Conservation (phyloP, 2,113 vertebrate genomes). For the Passer montanus region DNA sequence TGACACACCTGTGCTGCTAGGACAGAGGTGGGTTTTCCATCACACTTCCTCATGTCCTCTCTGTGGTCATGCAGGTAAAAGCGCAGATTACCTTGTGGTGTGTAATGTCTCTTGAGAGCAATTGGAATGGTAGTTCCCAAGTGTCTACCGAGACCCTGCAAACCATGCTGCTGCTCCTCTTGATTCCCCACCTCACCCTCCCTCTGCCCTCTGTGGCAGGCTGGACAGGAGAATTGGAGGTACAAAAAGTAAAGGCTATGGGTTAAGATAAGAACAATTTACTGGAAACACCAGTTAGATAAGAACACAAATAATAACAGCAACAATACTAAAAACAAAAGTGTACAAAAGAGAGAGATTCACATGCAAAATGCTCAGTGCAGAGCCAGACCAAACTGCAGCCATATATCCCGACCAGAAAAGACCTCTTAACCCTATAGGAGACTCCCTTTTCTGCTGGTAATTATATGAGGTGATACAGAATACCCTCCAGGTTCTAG, state of each 20-base stretch:
- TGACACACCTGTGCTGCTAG: background rate
- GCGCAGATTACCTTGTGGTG: background rate
- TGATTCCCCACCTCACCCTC: background rate
- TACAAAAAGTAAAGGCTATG: background rate
- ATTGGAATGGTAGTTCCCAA: background rate
- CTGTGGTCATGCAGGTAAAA: background rate
- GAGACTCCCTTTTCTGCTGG: background rate
- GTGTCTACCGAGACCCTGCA: background rate
- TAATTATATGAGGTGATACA: background rate
- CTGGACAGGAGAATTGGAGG: background rate
- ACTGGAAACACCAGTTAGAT: background rate
- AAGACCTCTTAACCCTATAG: background rate
- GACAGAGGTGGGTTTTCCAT: background rate
- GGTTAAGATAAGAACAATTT: background rate
- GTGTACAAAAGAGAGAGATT: background rate
- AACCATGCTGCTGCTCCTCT: background rate
- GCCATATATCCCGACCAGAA: background rate
- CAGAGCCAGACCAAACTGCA: background rate
- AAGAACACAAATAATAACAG: background rate
- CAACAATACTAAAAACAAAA: background rate
- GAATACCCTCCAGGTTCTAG: background rate
- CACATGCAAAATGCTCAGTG: background rate
- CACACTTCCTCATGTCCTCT: background rate
- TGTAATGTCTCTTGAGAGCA: background rate
- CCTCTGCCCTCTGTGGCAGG: background rate